Evolutionary conservation across 2,888 invertebrate genomes (phyloP).

Genomic region (Panzeria rudis): DNA sequence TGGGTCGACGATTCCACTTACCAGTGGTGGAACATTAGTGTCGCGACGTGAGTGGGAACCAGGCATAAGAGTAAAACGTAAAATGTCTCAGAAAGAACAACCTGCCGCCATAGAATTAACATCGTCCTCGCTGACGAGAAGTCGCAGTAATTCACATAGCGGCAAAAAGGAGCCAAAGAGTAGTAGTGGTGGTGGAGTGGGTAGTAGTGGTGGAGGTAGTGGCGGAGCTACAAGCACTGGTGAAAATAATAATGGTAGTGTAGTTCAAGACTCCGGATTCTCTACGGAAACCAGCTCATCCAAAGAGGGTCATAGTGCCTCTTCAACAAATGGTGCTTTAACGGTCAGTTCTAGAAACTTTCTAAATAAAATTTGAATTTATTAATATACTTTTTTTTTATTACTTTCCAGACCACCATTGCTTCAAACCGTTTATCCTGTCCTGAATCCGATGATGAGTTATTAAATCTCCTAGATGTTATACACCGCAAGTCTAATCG

Average conservation of each 20-base stretch:
- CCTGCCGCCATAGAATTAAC: constrained; percentile 77
- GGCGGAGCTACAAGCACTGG: constrained; percentile 77
- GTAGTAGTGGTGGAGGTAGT: constrained; percentile 43
- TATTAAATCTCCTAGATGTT: constrained; percentile 93
- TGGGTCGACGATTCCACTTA: constrained; percentile 79
- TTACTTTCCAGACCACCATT: constrained; percentile 77
- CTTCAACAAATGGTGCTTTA: constrained; percentile 86
- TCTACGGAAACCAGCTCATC: constrained; percentile 94
- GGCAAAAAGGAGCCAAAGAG: constrained; percentile 87
- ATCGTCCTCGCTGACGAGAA: constrained; percentile 84
- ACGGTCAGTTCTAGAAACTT: constrained; percentile 79
- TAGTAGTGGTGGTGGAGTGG: constrained; percentile 56
- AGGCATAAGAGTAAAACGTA: constrained; percentile 89
- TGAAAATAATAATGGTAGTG: constrained; percentile 85
- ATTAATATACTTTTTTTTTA: neutral
- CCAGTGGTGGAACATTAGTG: constrained; percentile 75
- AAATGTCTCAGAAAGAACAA: constrained; percentile 84
- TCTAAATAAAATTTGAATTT: neutral
- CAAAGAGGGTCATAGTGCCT: constrained; percentile 90
- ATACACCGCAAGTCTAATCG: constrained; percentile 91
- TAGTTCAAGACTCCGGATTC: constrained; percentile 93
- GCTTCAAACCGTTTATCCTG: constrained; percentile 81
- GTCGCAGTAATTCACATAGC: constrained; percentile 87
- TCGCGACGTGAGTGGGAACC: constrained; percentile 91
- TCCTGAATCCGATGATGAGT: constrained; percentile 89